These are phyloP conservation scores for Clinocottus analis DNA, from an alignment of 2,113 vertebrate species.

Conservation along the genomic window DNA sequence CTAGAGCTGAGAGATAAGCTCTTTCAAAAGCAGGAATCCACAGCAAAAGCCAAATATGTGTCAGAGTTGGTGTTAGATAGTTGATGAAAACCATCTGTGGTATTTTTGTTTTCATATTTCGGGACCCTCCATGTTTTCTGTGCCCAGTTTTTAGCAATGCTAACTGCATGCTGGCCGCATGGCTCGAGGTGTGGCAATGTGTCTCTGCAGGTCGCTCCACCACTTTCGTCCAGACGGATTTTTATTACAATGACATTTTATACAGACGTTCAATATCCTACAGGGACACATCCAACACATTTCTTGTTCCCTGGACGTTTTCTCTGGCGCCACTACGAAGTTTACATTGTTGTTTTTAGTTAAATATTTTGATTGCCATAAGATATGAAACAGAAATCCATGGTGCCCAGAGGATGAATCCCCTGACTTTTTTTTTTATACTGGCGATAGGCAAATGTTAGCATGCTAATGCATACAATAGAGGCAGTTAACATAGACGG, in stretches of 20 bases:
- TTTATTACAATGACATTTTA: not conserved
- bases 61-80: conserved; percentile 64
- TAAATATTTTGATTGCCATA: not conserved
- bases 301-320: not conserved
- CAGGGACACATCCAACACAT: not conserved
- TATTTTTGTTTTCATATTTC: conserved; percentile 57
- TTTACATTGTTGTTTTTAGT: not conserved
- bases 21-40: conserved; percentile 70
- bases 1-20: conserved; percentile 70
- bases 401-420: not conserved
- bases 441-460: not conserved
- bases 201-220: not conserved
- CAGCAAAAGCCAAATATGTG: conserved; percentile 69
- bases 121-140: conserved; percentile 38
- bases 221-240: not conserved
- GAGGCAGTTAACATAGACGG: not conserved
- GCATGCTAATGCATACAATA: not conserved
- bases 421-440: not conserved
- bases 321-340: not conserved
- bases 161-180: not conserved
- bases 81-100: conserved; percentile 78
- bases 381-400: not conserved
- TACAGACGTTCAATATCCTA: not conserved
- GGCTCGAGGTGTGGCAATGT: not conserved
- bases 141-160: conserved; percentile 21